Evolutionary conservation across 1,140 invertebrate species (phyloP), one percentile per base, ranked within the genome.

Genomic region (Caenorhabditis briggsae): DNA sequence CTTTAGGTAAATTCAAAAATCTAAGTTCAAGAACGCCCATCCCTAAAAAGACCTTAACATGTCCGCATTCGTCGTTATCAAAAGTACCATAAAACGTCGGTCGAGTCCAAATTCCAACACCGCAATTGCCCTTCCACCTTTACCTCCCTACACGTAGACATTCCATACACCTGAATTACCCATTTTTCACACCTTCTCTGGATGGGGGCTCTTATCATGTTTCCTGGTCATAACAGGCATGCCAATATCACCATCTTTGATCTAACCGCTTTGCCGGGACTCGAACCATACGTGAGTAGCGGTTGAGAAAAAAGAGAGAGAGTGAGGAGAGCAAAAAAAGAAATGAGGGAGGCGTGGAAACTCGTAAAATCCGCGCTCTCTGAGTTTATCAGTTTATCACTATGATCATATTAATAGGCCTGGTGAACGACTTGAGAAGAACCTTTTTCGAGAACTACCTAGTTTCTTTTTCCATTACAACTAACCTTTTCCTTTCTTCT

Each of bases 171-270:
- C 43, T 41, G 33, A 33, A 33, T 64, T 64, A 9, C 59, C 25
- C 23, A 70, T 43, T 23, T 70, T 70, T 70, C 64, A 70, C 64
- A 70, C 64, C 64, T 70, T 70, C 64, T 43, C 5, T 78, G 18
- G 23, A 25, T 12, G 8, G 8, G 20, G 46, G 46, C 50, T 78
- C 50, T 78, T 46, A 78, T 65, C 8, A 53, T 25, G 18, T 18
- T 70, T 64, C 33, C 8, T 41, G 46, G 41, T 48, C 64, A 46
- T 78, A 50, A 50, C 70, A 78, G 43, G 46, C 70, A 78, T 78
- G 70, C 43, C 70, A 78, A 78, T 78, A 78, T 50, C 20, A 50
- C 43, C 70, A 78, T 78, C 43, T 78, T 78, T 78, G 70, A 78
- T 78, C 43, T 78, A 23, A 50, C 70, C 70, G 70, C 70, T 46